Evolutionary conservation across 2,113 vertebrate species (phyloP), one percentile per base, ranked within the genome.

Genomic region (Leptodactylus fuscus): DNA sequence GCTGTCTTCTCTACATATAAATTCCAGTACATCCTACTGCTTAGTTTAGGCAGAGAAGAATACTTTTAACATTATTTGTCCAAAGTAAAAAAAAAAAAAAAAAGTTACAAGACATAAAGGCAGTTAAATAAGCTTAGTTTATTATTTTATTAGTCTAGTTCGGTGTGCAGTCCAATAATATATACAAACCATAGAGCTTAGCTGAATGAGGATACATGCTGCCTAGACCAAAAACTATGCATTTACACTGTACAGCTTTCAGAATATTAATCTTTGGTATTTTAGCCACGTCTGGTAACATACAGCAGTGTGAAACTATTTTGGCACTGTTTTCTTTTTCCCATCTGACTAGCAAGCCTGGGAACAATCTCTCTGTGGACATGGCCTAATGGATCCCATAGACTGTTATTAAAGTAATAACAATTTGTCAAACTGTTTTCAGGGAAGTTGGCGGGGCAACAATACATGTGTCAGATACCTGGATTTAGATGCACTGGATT

Each of bases 101-200:
- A n/a, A n/a, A n/a, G n/a, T n/a, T n/a, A n/a, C n/a, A n/a, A n/a
- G n/a, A n/a, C n/a, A n/a, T n/a, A n/a, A n/a, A n/a, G n/a, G n/a
- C n/a, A n/a, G n/a, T n/a, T n/a, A n/a, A n/a, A 55, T n/a, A 67
- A 67, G 11, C 15, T 18, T 20, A 20, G 62, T 36, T 69, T 11
- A 69, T 69, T 69, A 38, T 69, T 69, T 22, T 69, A 36, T 38
- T 65, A 38, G 32, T 69, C 32, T 38, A 69, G 34, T 69, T 36
- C 2, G 22, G 32, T 38, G 34, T 38, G 65, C 18, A 38, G 18
- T 69, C 18, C 18, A 69, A 69, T 22, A 38, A 69, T 38, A 69
- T 18, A 67, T 67, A 34, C 5, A 67, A 65, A 65, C 27, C 27
- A 18, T 8, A 34, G 29, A 34, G 16, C 16, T 32, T 67, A 67